Evolutionary conservation across 2,797 vertebrate genomes (phyloP).

Genomic region (Gymnothorax javanicus): DNA sequence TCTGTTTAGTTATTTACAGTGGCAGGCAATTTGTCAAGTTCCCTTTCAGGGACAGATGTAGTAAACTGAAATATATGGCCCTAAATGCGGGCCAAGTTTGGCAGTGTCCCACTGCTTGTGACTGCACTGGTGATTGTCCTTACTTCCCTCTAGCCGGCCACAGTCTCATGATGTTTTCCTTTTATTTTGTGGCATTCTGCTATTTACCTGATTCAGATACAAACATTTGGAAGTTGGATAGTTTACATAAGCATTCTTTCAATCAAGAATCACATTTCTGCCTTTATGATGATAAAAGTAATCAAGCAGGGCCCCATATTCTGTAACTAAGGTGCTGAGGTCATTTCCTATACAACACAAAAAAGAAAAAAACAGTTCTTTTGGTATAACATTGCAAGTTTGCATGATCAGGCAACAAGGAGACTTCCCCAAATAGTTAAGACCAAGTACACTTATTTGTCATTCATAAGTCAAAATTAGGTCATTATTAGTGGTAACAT

Average conservation of each 20-base stretch:
- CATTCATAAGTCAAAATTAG: too few species aligned
- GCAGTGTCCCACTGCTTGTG: neutral
- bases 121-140: neutral
- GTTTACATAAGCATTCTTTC: neutral
- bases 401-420: too few species aligned
- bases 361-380: too few species aligned
- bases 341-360: neutral
- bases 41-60: neutral
- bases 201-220: neutral
- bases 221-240: neutral
- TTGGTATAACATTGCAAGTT: too few species aligned
- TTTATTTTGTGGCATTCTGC: neutral
- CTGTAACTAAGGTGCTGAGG: neutral
- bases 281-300: neutral
- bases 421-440: too few species aligned
- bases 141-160: neutral
- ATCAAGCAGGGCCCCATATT: neutral
- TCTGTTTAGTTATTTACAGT: slow-evolving; percentile 3
- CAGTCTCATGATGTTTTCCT: neutral
- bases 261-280: neutral
- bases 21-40: neutral
- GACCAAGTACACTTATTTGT: too few species aligned
- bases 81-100: neutral
- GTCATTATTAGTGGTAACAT: too few species aligned
- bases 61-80: slow-evolving; percentile 4